Percentiles rank a stretch among this genome's conserved stretches.
These are phyloP conservation scores for Drosophila carrolli DNA, from an alignment of 1,140 invertebrate genomes.

Conservation along the genomic window DNA sequence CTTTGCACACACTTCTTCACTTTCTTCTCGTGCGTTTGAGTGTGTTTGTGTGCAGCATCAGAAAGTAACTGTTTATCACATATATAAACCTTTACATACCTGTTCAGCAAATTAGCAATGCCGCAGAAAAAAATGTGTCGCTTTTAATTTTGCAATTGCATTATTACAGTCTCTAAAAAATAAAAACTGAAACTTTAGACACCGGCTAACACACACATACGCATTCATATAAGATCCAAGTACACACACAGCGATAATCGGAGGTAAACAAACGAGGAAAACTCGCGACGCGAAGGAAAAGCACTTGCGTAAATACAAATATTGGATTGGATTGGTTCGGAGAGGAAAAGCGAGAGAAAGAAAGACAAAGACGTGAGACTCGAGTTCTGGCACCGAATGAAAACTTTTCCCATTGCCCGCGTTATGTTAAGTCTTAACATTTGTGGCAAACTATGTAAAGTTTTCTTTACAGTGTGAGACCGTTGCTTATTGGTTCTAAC, in stretches of 20 bases:
- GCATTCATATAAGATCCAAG: slow-evolving; percentile 21
- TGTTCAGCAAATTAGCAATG: slow-evolving; percentile 62
- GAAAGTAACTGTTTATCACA: slow-evolving; percentile 67
- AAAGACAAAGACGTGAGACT: slow-evolving; percentile 3
- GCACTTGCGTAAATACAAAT: slow-evolving; percentile 80
- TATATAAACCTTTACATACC: slow-evolving; percentile 33
- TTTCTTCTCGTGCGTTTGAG: slow-evolving; percentile 60
- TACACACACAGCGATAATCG: slow-evolving; percentile 4
- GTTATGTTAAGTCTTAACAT: background rate
- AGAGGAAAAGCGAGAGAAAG: slow-evolving; percentile 11
- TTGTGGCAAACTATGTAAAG: background rate
- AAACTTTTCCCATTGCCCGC: no score
- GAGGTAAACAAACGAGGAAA: slow-evolving; percentile 40
- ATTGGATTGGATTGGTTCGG: slow-evolving; percentile 33
- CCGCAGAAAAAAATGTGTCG: slow-evolving; percentile 52
- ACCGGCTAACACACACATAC: slow-evolving; percentile 36
- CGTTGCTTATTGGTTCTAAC: background rate
- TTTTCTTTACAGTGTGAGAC: background rate
- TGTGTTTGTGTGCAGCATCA: slow-evolving; percentile 45
- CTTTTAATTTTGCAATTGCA: slow-evolving; percentile 77
- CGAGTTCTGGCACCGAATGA: background rate
- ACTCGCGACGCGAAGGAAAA: slow-evolving; percentile 41
- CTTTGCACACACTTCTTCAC: slow-evolving; percentile 76
- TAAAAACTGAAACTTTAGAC: slow-evolving; percentile 54
- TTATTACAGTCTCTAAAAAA: slow-evolving; percentile 19